Evolutionary conservation across 1,140 invertebrate genomes (phyloP), one percentile per base, ranked within the genome.

Genomic region (Carcinoscorpius rotundicauda): DNA sequence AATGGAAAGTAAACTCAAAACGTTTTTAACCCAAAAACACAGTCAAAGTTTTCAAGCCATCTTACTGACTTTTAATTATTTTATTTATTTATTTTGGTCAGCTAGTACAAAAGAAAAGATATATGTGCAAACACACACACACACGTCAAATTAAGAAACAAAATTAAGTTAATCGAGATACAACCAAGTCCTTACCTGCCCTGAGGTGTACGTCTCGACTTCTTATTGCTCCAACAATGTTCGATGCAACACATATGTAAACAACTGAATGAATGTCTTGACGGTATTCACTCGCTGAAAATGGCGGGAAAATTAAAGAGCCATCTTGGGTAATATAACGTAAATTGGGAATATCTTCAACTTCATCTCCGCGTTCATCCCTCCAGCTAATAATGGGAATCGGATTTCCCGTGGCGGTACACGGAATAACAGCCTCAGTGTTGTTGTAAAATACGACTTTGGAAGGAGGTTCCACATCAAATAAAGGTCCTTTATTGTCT

Each of bases 381-480:
- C 93, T 84, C 94, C 77, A 78, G 9, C 49, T 62, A 29, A 69
- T 66, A 53, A 11, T 9, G 10, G 61, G 61, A n/a, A 5, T 11
- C 52, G 93, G 93, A 70, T 87, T 87, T 70, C 93, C 93, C 75
- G 87, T 84, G 2, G 92, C 90, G 71, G 89, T 87, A 77, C 93
- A 97, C 77, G 93, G 89, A 59, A 97, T 88, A 69, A 88, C 85
- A 65, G 91, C 87, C 72, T 92, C 93, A 50, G 90, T 93, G 60
- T 90, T 93, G 77, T 96, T 97, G 66, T 89, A 91, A 78, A 96
- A 96, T 76, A 93, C 91, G 60, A 96, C 84, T 70, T 88, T 84
- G 76, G 89, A 91, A 67, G 88, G 88, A 11, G 91, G 92, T 81
- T 94, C 92, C 72, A 87, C 88, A 62, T 92, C 83, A 78, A 96